Evolutionary conservation across 2,113 vertebrate genomes (phyloP).

Genomic region (Gallinago jamesoni): DNA sequence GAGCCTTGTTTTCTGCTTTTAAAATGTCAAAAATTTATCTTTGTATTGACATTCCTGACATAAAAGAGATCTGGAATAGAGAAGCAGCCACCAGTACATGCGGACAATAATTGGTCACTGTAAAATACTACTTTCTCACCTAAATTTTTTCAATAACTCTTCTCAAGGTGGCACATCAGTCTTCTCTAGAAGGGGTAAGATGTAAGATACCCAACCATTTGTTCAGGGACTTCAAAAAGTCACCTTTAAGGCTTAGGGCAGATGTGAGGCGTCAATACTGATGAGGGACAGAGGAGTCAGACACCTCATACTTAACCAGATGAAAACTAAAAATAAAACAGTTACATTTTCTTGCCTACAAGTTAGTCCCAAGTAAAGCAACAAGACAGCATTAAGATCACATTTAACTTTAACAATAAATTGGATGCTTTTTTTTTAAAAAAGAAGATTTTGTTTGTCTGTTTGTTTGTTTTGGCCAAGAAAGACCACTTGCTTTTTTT

Average conservation of each 20-base stretch:
- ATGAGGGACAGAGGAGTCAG: neutral
- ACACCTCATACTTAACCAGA: neutral
- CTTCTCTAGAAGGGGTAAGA: neutral
- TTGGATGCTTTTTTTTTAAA: neutral
- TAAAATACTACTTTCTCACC: neutral
- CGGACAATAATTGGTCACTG: neutral
- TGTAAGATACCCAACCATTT: neutral
- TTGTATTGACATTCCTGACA: neutral
- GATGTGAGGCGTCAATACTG: neutral
- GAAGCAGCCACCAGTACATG: neutral
- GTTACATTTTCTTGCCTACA: neutral
- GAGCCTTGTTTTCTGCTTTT: neutral
- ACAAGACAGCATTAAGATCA: neutral
- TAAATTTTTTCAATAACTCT: neutral
- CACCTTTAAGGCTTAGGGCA: neutral
- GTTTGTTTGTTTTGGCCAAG: no score
- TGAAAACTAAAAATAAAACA: neutral
- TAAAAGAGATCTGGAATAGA: neutral
- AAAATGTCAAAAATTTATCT: neutral
- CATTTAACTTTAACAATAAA: neutral
- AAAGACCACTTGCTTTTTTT: no score
- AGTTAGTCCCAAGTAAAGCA: neutral
- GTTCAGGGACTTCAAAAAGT: neutral
- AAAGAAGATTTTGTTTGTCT: no score
- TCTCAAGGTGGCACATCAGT: neutral